Conservation (phyloP, 2,888 invertebrate genomes). For the Aphidius colemani region DNA sequence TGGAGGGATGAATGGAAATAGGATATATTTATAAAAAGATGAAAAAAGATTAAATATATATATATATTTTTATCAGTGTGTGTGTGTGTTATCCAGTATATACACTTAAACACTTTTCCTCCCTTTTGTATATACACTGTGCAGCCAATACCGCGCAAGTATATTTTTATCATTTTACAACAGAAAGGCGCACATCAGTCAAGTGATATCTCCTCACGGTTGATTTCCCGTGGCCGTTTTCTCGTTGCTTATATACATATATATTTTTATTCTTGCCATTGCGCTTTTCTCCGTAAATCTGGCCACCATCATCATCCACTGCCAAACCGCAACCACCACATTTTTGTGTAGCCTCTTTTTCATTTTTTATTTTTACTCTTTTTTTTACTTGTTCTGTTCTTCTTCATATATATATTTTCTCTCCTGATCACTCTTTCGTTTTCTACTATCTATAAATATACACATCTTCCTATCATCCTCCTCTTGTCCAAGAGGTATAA, state of each 20-base stretch:
- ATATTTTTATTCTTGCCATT: background rate
- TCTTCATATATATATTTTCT: conserved; percentile 1
- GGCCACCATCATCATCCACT: conserved; percentile 16
- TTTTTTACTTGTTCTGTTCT: conserved; percentile 15
- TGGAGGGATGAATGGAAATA: no score
- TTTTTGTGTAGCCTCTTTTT: conserved; percentile 8
- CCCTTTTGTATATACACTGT: conserved; percentile 23
- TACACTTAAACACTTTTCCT: no score
- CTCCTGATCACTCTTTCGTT: no score
- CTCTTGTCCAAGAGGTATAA: background rate
- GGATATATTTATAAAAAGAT: no score
- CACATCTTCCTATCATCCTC: background rate
- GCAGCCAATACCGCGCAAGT: conserved; percentile 56
- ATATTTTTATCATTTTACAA: conserved; percentile 61
- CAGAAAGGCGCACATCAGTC: conserved; percentile 62
- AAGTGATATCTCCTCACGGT: conserved; percentile 61
- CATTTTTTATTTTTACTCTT: conserved; percentile 12
- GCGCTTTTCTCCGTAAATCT: conserved; percentile 5
- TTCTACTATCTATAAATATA: no score
- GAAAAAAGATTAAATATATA: no score
- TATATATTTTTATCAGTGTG: no score
- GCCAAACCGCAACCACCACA: conserved; percentile 17
- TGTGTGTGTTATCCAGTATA: no score
- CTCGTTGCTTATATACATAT: conserved; percentile 22
- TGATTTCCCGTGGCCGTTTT: conserved; percentile 61